Evolutionary conservation across 2,888 invertebrate genomes (phyloP), one percentile per base, ranked within the genome.

Genomic region (Girardia tigrina): DNA sequence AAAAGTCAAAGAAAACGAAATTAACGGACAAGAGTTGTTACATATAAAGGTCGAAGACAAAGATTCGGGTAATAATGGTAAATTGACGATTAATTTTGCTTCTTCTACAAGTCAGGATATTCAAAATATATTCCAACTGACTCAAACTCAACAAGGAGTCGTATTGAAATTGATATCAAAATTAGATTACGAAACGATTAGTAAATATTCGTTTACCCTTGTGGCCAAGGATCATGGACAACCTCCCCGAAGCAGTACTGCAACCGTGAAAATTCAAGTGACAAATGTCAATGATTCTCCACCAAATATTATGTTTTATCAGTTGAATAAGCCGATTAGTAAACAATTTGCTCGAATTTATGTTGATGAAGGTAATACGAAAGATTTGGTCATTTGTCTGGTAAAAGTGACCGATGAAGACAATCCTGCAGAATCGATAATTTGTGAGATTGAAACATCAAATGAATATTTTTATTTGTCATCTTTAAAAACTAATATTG

Each of bases 201-300:
- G 36, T 26, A 29, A 73, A 16, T 29, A 29, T 28, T 26, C 28
- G 23, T 73, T 73, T 29, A 28, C n/a, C 23, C 26, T 73, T 8
- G 42, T 73, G 2, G 73, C 73, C 20, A 29, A 29, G 20, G 73
- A 73, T 73, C 16, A 14, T 12, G 73, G 73, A 4, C 29, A 73
- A n/a, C 73, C 73, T n/a, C 28, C 26, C 8, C 12, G 36, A 29
- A 29, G 36, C 16, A 29, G 28, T 8, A 75, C 75, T 6, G 42
- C 73, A 12, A 20, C 12, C 4, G 75, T 75, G 4, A 26, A 28
- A 6, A 42, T 75, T 29, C 16, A 28, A 4, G 74, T 75, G 14
- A 29, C 42, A 4, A 73, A 75, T 28, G 72, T 75, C 1, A 75
- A 75, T 42, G 75, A 75, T 75, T 75, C 72, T 6, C 72, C 75